Evolutionary conservation across 1,140 invertebrate species (phyloP).

Genomic region (Aphidius ervi): DNA sequence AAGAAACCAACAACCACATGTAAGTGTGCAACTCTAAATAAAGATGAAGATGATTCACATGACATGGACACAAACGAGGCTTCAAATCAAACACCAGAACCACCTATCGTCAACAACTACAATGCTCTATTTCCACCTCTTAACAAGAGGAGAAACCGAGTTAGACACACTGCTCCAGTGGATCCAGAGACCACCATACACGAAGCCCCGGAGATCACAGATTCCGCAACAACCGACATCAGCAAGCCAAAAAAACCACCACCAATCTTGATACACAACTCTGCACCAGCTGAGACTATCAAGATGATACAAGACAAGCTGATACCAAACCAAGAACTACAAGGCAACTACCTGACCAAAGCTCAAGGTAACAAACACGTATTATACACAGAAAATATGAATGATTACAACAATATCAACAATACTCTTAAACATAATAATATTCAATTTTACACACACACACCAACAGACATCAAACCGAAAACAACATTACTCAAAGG

Average conservation of each 20-base stretch:
- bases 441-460: conserved; percentile 16
- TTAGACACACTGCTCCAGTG: too few species aligned
- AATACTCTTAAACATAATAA: not conserved
- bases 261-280: conserved; percentile 2
- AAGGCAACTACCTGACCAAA: not conserved
- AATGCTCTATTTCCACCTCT: too few species aligned
- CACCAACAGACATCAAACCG: conserved; percentile 6
- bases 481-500: conserved; percentile 14
- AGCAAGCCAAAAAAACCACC: conserved; percentile 7
- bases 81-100: too few species aligned
- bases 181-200: too few species aligned
- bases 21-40: too few species aligned
- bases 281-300: not conserved
- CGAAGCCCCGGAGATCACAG: too few species aligned
- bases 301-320: conserved; percentile 1
- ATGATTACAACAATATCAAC: conserved; percentile 4
- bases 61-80: too few species aligned
- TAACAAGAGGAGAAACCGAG: too few species aligned
- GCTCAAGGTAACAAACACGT: conserved; percentile 5
- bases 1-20: too few species aligned
- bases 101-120: too few species aligned
- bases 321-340: not conserved
- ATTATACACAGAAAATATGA: not conserved
- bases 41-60: too few species aligned
- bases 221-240: too few species aligned